phyloP scores from a whole-genome alignment of 2,797 vertebrate species.

The Serranus cabrilla region DNA sequence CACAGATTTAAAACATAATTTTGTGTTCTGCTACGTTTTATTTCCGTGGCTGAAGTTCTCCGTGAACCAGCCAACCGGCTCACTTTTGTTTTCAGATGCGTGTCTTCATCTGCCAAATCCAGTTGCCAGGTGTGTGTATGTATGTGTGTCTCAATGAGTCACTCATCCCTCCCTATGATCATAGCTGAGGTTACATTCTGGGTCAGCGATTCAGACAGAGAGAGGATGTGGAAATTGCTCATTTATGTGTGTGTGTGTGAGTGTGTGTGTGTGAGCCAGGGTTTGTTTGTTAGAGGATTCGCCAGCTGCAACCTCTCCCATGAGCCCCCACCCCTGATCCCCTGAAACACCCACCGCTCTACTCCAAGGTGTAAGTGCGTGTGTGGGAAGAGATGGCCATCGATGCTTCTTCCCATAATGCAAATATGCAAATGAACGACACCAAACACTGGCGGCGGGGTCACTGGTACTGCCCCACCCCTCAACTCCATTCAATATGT shows the following conservation, averaged over 20 bases:
- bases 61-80: conserved; percentile 51
- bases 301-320: conserved; percentile 79
- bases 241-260: conserved; percentile 57
- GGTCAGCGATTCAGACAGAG: conserved; percentile 80
- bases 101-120: conserved; percentile 68
- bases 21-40: conserved; percentile 14
- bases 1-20: not conserved
- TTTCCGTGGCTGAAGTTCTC: conserved; percentile 35
- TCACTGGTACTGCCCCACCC: conserved; percentile 68
- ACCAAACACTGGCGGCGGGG: conserved; percentile 55
- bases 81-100: conserved; percentile 61
- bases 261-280: conserved; percentile 44
- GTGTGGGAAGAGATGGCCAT: conserved; percentile 47
- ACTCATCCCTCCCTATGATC: conserved; percentile 82
- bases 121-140: conserved; percentile 68
- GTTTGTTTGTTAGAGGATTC: conserved; percentile 78
- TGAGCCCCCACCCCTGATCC: conserved; percentile 66
- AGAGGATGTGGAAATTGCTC: conserved; percentile 83
- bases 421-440: conserved; percentile 77
- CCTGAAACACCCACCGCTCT: conserved; percentile 62
- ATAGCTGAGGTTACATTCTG: conserved; percentile 79
- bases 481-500: conserved; percentile 66
- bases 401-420: conserved; percentile 65
- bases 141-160: conserved; percentile 71
- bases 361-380: conserved; percentile 42